phyloP scores from a whole-genome alignment of 2,888 invertebrate species.

The Steromphala cineraria region DNA sequence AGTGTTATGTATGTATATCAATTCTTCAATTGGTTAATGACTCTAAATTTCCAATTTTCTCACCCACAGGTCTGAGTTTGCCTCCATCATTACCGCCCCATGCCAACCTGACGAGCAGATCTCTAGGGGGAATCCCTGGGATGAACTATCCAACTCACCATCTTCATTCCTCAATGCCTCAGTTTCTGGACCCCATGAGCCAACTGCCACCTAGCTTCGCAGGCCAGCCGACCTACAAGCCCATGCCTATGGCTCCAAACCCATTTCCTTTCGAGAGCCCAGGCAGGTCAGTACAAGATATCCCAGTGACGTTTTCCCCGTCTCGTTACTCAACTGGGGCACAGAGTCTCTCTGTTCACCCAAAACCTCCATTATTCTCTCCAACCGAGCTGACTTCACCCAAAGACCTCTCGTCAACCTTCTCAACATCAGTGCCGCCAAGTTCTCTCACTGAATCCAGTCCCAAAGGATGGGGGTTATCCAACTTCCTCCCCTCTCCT shows the following conservation, averaged over 20 bases:
- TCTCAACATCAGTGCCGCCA: constrained; percentile 11
- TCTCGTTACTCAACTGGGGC: neutral
- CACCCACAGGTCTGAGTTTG: constrained; percentile 50
- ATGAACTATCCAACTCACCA: constrained; percentile 52
- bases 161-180: constrained; percentile 46
- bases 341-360: constrained; percentile 21
- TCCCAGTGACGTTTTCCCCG: constrained; percentile 5
- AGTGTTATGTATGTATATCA: too few relatives aligned
- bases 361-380: constrained; percentile 29
- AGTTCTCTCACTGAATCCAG: constrained; percentile 25
- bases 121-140: constrained; percentile 51
- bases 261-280: constrained; percentile 54
- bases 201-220: constrained; percentile 46
- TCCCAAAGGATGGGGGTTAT: constrained; percentile 50
- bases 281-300: constrained; percentile 11
- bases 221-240: constrained; percentile 56
- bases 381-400: constrained; percentile 1
- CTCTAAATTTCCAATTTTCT: too few relatives aligned
- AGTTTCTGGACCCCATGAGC: constrained; percentile 49
- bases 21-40: too few relatives aligned
- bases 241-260: constrained; percentile 48
- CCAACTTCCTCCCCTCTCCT: constrained; percentile 49
- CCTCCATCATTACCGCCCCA: constrained; percentile 42
- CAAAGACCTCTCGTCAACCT: constrained; percentile 22
- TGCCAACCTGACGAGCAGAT: constrained; percentile 43